These are phyloP conservation scores for Nicator chloris DNA, from an alignment of 2,113 vertebrate genomes.

Conservation along the genomic window DNA sequence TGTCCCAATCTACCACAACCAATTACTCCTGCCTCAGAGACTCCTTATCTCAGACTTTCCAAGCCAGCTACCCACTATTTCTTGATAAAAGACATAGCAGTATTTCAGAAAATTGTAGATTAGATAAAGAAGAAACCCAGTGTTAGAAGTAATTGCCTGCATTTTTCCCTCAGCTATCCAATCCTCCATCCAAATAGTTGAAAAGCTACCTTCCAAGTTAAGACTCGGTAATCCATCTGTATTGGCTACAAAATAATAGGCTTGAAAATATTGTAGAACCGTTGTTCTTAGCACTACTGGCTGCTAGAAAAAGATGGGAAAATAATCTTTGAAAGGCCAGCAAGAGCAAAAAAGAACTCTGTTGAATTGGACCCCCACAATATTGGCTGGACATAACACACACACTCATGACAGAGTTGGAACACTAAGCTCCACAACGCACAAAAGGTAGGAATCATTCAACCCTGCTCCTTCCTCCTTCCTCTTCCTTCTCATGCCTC, in stretches of 20 bases:
- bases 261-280: not conserved
- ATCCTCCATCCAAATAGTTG: conserved; percentile 2
- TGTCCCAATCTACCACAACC: conserved; percentile 14
- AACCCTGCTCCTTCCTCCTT: not conserved
- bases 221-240: not conserved
- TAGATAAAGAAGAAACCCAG: conserved; percentile 44
- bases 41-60: conserved; percentile 39
- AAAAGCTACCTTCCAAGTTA: conserved; percentile 30
- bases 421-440: not conserved
- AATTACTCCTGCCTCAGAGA: conserved; percentile 16
- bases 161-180: not conserved
- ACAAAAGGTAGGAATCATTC: not conserved
- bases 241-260: conserved; percentile 11
- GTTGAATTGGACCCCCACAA: not conserved
- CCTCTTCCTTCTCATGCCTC: not conserved
- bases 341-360: not conserved
- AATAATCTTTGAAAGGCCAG: not conserved
- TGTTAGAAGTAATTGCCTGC: conserved; percentile 36
- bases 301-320: not conserved
- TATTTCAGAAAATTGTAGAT: conserved; percentile 56
- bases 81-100: conserved; percentile 37
- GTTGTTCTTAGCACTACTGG: not conserved
- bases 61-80: conserved; percentile 29
- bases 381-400: not conserved
- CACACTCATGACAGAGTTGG: not conserved